Evolutionary conservation across 2,888 invertebrate species (phyloP).

Genomic region (Agriopis marginaria): DNA sequence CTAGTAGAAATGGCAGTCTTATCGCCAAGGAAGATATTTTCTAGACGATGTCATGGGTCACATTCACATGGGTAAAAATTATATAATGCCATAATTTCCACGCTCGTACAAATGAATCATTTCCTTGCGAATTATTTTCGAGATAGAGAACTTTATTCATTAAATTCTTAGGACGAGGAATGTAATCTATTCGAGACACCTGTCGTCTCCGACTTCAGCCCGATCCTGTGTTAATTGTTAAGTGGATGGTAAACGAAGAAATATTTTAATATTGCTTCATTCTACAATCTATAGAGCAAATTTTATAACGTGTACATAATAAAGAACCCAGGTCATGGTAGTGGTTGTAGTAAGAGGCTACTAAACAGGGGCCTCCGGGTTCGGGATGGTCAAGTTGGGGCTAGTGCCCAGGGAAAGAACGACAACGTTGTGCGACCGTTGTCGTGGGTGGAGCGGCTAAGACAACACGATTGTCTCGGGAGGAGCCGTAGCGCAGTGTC

Average conservation of each 20-base stretch:
- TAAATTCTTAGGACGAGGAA: slow-evolving; percentile 58
- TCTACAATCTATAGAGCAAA: too few species aligned
- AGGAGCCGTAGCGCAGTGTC: too few species aligned
- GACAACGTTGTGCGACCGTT: too few species aligned
- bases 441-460: too few species aligned
- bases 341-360: too few species aligned
- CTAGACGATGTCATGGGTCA: not conserved
- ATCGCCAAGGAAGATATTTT: not conserved
- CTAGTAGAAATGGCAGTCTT: not conserved
- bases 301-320: too few species aligned
- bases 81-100: not conserved
- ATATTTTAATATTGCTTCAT: slow-evolving; percentile 12
- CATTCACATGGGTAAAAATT: not conserved
- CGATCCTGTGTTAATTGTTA: slow-evolving; percentile 58
- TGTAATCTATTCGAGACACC: slow-evolving; percentile 66
- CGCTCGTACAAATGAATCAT: slow-evolving; percentile 23
- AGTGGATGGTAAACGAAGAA: slow-evolving; percentile 23
- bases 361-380: too few species aligned
- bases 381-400: too few species aligned
- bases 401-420: too few species aligned
- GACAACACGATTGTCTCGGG: too few species aligned
- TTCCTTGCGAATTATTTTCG: slow-evolving; percentile 44
- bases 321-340: too few species aligned
- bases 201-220: slow-evolving; percentile 55
- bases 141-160: slow-evolving; percentile 62